Percentiles rank a stretch among this genome's conserved stretches.
phyloP scores from a whole-genome alignment of 2,888 invertebrate genomes.

The Sinodicranocentrus sp. region DNA sequence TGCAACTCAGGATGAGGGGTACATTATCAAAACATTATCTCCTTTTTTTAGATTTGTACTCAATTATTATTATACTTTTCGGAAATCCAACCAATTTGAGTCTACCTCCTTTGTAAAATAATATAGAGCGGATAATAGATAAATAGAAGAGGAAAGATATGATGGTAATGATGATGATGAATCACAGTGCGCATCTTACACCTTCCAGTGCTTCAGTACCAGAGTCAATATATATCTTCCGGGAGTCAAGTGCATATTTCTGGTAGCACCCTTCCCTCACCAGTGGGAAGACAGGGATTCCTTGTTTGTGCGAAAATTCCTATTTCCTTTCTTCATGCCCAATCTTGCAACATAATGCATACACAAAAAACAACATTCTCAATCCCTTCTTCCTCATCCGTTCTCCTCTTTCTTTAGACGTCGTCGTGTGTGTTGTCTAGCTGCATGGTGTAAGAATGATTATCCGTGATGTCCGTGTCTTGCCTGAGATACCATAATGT shows the following conservation, averaged over 20 bases:
- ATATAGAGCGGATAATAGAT: no score
- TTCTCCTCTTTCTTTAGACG: constrained; percentile 12
- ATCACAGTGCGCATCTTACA: no score
- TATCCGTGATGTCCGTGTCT: constrained; percentile 48
- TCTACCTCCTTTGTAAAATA: no score
- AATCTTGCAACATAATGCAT: constrained; percentile 4
- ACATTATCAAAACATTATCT: no score
- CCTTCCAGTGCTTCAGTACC: no score
- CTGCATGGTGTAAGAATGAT: constrained; percentile 33
- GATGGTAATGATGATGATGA: no score
- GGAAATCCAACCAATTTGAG: no score
- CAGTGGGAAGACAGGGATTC: background rate
- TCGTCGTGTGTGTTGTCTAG: background rate
- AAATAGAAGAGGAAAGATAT: no score
- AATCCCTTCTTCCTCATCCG: constrained; percentile 55
- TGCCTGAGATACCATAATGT: constrained; percentile 1
- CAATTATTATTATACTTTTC: no score
- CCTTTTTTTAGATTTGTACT: no score
- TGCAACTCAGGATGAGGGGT: constrained; percentile 6
- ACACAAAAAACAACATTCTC: background rate
- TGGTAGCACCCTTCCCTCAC: constrained; percentile 9
- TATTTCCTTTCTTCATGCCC: constrained; percentile 9
- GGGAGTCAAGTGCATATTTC: background rate
- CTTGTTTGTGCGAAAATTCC: constrained; percentile 4
- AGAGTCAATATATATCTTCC: no score